Percentiles rank a stretch among this genome's conserved stretches.
phyloP scores from a whole-genome alignment of 2,888 invertebrate species.

The Netelia virgata region DNA sequence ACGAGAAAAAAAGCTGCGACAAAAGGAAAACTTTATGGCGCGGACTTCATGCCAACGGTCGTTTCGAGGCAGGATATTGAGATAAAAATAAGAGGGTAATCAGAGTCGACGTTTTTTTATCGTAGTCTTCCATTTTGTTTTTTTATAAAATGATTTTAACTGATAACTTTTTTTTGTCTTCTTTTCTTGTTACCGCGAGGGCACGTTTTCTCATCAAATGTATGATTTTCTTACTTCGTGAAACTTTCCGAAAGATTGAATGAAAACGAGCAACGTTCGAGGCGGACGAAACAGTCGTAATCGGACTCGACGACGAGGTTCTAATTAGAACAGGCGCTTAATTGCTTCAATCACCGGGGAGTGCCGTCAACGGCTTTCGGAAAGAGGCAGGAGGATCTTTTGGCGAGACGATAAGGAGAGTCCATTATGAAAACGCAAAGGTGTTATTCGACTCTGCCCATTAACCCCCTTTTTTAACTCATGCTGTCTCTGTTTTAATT shows the following conservation, averaged over 20 bases:
- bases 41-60: conserved; percentile 15
- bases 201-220: too few relatives aligned
- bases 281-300: conserved; percentile 11
- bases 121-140: background rate
- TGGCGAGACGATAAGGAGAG: conserved; percentile 36
- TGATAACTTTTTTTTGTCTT: too few relatives aligned
- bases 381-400: conserved; percentile 53
- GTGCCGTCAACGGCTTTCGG: conserved; percentile 62
- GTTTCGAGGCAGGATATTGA: background rate
- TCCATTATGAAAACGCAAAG: conserved; percentile 36
- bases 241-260: background rate
- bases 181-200: too few relatives aligned
- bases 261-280: background rate
- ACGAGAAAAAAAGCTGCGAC: background rate
- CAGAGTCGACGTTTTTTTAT: background rate
- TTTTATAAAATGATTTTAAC: too few relatives aligned
- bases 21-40: conserved; percentile 27
- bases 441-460: conserved; percentile 37
- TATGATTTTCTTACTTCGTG: too few relatives aligned
- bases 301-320: conserved; percentile 67
- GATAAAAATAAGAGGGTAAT: background rate
- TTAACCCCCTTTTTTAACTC: conserved; percentile 18
- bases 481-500: conserved; percentile 8
- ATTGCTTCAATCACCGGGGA: conserved; percentile 75
- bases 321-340: conserved; percentile 76